These are phyloP conservation scores for Orycteropus afer DNA, from an alignment of 2,113 vertebrate species.

Conservation along the genomic window DNA sequence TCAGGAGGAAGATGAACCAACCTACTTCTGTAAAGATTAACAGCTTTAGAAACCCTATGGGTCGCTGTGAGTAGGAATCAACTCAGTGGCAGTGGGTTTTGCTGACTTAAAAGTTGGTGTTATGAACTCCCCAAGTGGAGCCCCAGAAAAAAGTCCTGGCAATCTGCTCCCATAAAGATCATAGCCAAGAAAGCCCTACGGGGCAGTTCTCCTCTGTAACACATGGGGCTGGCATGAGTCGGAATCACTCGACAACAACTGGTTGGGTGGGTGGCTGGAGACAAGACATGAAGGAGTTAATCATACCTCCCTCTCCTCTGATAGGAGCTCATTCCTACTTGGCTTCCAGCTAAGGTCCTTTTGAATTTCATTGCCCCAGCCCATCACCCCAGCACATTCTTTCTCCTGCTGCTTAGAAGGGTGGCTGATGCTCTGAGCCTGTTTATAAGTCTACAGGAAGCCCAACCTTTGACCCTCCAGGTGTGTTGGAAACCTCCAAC, in stretches of 20 bases:
- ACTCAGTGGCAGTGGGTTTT: too few species aligned
- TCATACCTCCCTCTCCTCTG: rapidly evolving
- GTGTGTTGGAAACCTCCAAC: background rate
- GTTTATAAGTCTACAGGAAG: background rate
- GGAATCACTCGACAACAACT: background rate
- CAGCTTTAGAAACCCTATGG: too few species aligned
- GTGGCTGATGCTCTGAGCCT: background rate
- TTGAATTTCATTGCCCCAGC: background rate
- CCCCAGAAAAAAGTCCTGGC: background rate
- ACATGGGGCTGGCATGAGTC: background rate
- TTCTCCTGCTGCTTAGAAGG: background rate
- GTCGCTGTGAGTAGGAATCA: too few species aligned
- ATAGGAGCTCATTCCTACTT: background rate
- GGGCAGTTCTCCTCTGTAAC: background rate
- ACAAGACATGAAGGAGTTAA: background rate
- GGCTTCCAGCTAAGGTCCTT: background rate
- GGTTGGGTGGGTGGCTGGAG: background rate
- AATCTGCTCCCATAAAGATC: background rate
- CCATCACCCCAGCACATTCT: rapidly evolving
- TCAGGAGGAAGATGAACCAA: too few species aligned
- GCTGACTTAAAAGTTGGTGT: background rate
- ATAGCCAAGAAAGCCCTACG: background rate
- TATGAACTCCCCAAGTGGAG: background rate
- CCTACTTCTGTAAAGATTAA: too few species aligned
- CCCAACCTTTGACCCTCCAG: background rate